Base-by-base conservation (phyloP, 2,797 vertebrate genomes). In the Notamacropus eugenii region DNA sequence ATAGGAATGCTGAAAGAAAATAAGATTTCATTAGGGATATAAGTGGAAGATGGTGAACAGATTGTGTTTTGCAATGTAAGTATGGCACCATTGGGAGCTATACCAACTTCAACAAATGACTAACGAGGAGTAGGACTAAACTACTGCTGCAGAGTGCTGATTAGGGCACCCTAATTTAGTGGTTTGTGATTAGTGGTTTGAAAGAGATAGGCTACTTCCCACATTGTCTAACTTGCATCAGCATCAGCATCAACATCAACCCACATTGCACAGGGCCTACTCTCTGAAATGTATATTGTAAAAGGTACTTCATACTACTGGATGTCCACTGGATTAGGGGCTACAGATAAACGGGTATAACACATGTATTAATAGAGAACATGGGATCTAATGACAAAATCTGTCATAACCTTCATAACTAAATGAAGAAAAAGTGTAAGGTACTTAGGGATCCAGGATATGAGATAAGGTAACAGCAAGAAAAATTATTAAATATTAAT, bases 31-130 rank as follows among this genome's bases (percentile, higher is more conserved):
- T 62, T 10, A 28, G n/a, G 58, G 31, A 13, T 12, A 34, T 67
- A 54, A 67, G 34, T 87, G 34, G 19, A 92, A 62, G 94, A 92
- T 16, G 93, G 82, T 90, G 46, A 96, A 46, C 87, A 56, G 87
- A 90, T 2, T 91, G 12, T 56, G 95, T 92, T 96, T 97, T 90
- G 94, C 91, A 67, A 58, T 28, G 91, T 46, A 97, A 92, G 57
- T 56, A 59, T 87, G 40, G 94, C 90, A 96, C 3, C 29, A 93
- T 55, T 46, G 91, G 57, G 46, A 91, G n/a, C 46, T 95, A 91
- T 92, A 92, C 55, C 87, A 59, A 28, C 54, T 29, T 95, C 54
- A 59, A 46, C 87, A 94, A 95, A 92, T 92, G 90, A 93, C 87
- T 96, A 95, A 56, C n/a, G 94, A 93, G 55, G 31, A 52, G 6